Conservation (phyloP, 1,140 invertebrate genomes). For the Ceratina calcarata region DNA sequence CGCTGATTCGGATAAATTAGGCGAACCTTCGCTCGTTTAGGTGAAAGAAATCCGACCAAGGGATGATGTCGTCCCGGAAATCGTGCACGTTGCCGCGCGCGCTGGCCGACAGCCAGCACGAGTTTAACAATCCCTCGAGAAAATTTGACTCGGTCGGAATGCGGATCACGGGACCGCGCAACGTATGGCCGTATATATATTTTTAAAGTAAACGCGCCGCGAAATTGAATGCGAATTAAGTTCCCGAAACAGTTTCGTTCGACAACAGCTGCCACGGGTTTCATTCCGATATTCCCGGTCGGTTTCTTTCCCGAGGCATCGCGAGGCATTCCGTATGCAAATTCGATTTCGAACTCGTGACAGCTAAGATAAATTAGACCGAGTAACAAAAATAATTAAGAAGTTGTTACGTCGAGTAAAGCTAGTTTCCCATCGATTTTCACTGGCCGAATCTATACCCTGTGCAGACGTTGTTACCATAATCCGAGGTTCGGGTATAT, state of each 20-base stretch:
- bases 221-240: not conserved
- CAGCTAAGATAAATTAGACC: not conserved
- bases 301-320: too few relatives aligned
- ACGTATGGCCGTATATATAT: not conserved
- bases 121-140: conserved; percentile 3
- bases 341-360: conserved; percentile 1
- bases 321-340: not conserved
- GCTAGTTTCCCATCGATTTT: not conserved
- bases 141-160: too few relatives aligned
- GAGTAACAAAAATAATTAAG: conserved; percentile 5
- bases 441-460: not conserved
- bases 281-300: not conserved
- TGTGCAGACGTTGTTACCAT: not conserved
- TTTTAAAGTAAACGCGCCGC: too few relatives aligned
- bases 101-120: not conserved
- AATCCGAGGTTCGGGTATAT: not conserved
- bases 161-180: not conserved
- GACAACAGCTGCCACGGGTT: not conserved
- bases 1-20: conserved; percentile 3
- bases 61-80: not conserved
- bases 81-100: not conserved
- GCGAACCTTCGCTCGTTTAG: not conserved
- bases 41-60: too few relatives aligned
- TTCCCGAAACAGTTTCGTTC: not conserved
- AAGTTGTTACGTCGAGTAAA: too few relatives aligned